Evolutionary conservation across 2,113 vertebrate genomes (phyloP).

Genomic region (Eonycteris spelaea): DNA sequence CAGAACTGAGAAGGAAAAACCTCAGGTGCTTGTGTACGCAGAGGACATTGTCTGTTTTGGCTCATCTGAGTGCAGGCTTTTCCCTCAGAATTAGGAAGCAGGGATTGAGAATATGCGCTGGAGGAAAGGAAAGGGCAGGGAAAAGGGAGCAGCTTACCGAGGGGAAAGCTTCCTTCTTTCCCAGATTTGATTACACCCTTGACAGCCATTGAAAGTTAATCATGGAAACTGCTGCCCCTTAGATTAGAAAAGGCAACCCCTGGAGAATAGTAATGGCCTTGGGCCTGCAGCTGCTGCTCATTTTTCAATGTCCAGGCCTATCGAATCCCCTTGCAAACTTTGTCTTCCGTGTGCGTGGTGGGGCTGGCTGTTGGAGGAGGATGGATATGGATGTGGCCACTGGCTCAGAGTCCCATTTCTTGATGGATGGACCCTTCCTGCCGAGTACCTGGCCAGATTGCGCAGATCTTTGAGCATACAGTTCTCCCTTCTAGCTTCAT

Average conservation of each 20-base stretch:
- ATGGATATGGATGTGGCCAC: not conserved
- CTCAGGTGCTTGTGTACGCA: not conserved
- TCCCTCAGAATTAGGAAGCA: constrained; percentile 22
- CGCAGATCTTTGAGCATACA: not conserved
- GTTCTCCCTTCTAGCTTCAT: not conserved
- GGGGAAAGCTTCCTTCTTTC: constrained; percentile 65
- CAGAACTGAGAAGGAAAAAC: not conserved
- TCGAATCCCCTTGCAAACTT: not conserved
- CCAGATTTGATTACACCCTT: constrained; percentile 68
- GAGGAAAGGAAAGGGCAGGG: not conserved
- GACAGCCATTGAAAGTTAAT: constrained; percentile 69
- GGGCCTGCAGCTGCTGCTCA: constrained; percentile 62
- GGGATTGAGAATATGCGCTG: not conserved
- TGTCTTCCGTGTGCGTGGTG: not conserved
- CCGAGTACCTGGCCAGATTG: not conserved
- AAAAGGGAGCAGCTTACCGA: constrained; percentile 49
- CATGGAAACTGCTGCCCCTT: constrained; percentile 70
- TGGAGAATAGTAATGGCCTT: constrained; percentile 48
- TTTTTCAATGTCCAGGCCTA: constrained; percentile 62
- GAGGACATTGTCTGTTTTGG: not conserved
- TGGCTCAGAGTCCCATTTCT: not conserved
- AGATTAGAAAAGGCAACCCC: constrained; percentile 54
- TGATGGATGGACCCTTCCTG: not conserved
- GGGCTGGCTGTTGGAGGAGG: not conserved
- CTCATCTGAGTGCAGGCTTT: not conserved